A percentile compares a stretch with the other conserved stretches of the same genome.
These are phyloP conservation scores for Planiliza haematocheilus DNA, from an alignment of 2,113 vertebrate species.

Conservation along the genomic window DNA sequence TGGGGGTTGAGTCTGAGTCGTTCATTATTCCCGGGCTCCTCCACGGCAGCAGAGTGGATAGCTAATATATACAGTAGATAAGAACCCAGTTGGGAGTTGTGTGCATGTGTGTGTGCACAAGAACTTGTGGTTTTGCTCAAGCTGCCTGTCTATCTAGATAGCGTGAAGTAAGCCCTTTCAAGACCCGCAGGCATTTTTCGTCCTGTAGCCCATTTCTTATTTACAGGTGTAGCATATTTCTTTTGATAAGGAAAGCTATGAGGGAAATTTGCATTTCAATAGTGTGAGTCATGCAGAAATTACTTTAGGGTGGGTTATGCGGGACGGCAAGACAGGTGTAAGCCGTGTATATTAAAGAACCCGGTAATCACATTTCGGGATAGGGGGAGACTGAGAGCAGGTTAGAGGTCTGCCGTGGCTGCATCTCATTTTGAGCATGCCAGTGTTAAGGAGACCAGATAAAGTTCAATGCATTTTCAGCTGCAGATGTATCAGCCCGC, in stretches of 20 bases:
- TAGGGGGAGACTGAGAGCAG: conserved; percentile 12
- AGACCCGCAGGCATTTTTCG: conserved; percentile 30
- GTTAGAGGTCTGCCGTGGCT: conserved; percentile 29
- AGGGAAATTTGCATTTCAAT: conserved; percentile 68
- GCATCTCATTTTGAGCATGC: conserved; percentile 47
- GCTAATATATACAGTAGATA: conserved; percentile 56
- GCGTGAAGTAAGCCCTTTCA: conserved; percentile 19
- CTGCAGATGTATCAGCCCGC: conserved; percentile 24
- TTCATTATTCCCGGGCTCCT: conserved; percentile 43
- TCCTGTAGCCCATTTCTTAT: conserved; percentile 47
- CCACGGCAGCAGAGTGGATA: conserved; percentile 33
- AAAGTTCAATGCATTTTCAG: conserved; percentile 12
- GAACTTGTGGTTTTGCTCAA: neutral
- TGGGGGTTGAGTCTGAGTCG: neutral
- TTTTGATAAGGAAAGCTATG: conserved; percentile 54
- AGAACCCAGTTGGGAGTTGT: conserved; percentile 17
- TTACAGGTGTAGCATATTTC: conserved; percentile 55
- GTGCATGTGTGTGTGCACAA: conserved; percentile 4
- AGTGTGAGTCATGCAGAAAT: conserved; percentile 34
- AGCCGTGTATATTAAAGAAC: conserved; percentile 35
- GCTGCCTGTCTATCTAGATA: conserved; percentile 27
- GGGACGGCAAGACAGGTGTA: conserved; percentile 38
- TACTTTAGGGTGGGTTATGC: conserved; percentile 37
- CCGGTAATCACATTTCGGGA: conserved; percentile 49
- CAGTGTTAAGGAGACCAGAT: conserved; percentile 14